phyloP scores from a whole-genome alignment of 2,113 vertebrate species.

The Albula goreensis region DNA sequence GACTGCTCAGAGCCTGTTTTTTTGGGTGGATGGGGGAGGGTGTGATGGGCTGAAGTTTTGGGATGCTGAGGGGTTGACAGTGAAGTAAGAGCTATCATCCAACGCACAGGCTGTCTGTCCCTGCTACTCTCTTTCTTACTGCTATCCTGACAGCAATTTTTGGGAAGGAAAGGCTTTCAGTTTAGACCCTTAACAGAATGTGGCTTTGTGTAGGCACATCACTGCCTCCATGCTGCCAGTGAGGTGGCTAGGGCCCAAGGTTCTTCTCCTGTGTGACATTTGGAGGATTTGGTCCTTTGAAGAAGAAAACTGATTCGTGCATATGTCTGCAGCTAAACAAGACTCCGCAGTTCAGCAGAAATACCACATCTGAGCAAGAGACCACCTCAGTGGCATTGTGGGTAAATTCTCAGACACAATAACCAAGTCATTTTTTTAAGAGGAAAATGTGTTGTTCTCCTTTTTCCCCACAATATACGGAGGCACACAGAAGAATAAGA shows the following conservation, averaged over 20 bases:
- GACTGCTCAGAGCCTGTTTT: neutral
- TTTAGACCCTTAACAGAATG: neutral
- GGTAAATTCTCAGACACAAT: neutral
- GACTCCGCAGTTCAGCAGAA: neutral
- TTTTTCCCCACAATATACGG: no score
- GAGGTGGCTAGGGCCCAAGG: neutral
- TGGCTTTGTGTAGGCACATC: neutral
- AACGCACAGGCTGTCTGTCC: neutral
- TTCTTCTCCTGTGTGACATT: neutral
- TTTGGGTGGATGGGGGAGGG: neutral
- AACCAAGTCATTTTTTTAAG: neutral
- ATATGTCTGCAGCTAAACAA: neutral
- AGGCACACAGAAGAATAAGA: neutral
- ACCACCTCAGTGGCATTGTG: neutral
- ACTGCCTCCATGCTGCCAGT: neutral
- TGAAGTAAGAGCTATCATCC: neutral
- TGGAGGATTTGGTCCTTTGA: neutral
- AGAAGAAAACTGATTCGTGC: neutral
- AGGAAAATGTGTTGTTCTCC: no score
- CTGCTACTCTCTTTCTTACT: neutral
- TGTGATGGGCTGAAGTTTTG: neutral
- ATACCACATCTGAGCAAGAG: neutral
- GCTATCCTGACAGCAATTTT: neutral
- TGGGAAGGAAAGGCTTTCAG: neutral
- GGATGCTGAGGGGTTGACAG: neutral